Conservation (phyloP, 92 coral and sea anemone species). For the Porites rus region DNA sequence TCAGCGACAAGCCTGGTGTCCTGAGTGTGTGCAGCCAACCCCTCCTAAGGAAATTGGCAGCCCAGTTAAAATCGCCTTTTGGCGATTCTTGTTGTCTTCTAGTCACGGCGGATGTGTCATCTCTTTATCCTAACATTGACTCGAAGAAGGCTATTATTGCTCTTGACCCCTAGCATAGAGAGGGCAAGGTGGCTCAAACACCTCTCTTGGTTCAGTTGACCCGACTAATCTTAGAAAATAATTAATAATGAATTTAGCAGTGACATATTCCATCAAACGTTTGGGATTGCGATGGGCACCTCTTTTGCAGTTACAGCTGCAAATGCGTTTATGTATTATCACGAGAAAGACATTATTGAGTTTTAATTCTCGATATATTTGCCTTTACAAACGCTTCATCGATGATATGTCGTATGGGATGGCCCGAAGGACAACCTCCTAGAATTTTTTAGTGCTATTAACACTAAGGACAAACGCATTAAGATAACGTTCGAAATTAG, state of each 20-base stretch:
- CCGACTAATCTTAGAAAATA: slow-evolving; percentile 53
- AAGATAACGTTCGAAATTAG: not conserved
- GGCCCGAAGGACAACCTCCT: not conserved
- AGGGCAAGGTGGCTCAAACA: slow-evolving; percentile 57
- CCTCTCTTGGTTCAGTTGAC: slow-evolving; percentile 63
- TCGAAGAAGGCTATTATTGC: slow-evolving; percentile 56
- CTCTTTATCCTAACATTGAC: slow-evolving; percentile 60
- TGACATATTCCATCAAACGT: no score
- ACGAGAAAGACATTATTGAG: not conserved
- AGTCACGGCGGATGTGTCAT: slow-evolving; percentile 55
- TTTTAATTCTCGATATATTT: not conserved
- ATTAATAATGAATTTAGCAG: not conserved
- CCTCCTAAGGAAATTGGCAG: no score
- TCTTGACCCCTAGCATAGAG: slow-evolving; percentile 52
- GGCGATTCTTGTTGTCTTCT: no score
- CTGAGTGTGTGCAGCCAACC: no score
- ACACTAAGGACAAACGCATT: not conserved
- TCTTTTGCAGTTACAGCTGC: not conserved
- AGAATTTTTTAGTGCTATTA: no score
- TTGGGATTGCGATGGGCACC: not conserved
- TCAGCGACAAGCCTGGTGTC: no score
- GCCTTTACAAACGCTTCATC: not conserved
- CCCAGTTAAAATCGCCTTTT: no score
- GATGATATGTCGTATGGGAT: not conserved
- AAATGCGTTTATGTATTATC: not conserved